Conservation (phyloP, 2,797 vertebrate genomes). For the Mus spretus region DNA sequence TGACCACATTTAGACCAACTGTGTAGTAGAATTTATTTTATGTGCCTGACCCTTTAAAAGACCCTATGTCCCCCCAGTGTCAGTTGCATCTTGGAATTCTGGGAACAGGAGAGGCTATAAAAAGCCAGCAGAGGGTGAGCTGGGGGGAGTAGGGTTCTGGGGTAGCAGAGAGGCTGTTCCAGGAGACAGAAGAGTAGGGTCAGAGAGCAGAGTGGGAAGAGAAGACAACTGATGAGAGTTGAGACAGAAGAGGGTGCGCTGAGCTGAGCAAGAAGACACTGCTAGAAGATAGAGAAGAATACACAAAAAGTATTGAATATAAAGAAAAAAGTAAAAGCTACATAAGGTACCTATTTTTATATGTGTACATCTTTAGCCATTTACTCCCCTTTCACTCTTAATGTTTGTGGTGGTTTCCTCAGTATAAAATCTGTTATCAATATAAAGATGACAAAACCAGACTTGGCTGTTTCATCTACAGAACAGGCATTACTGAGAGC, state of each 20-base stretch:
- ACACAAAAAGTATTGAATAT: not conserved
- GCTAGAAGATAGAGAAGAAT: not conserved
- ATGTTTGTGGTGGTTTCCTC: not conserved
- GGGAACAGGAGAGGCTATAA: not conserved
- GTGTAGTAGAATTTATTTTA: not conserved
- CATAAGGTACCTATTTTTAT: constrained; percentile 3
- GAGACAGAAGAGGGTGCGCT: not conserved
- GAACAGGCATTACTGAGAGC: not conserved
- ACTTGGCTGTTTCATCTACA: not conserved
- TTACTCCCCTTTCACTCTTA: constrained; percentile 23
- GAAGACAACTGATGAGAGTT: not conserved
- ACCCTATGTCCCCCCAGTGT: not conserved
- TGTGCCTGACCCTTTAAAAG: not conserved
- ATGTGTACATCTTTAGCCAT: not conserved
- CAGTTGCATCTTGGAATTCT: not conserved
- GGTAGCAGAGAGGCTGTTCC: not conserved
- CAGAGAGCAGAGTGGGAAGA: not conserved
- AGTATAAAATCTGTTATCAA: constrained; percentile 40
- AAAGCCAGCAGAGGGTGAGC: not conserved
- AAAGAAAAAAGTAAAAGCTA: not conserved
- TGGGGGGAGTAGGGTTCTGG: too few relatives aligned
- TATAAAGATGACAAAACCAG: constrained; percentile 60
- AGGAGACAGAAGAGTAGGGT: not conserved
- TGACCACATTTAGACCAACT: constrained; percentile 5
- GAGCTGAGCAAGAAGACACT: not conserved